These are phyloP conservation scores for Microtus ochrogaster DNA, from an alignment of 2,113 vertebrate species.

Conservation along the genomic window DNA sequence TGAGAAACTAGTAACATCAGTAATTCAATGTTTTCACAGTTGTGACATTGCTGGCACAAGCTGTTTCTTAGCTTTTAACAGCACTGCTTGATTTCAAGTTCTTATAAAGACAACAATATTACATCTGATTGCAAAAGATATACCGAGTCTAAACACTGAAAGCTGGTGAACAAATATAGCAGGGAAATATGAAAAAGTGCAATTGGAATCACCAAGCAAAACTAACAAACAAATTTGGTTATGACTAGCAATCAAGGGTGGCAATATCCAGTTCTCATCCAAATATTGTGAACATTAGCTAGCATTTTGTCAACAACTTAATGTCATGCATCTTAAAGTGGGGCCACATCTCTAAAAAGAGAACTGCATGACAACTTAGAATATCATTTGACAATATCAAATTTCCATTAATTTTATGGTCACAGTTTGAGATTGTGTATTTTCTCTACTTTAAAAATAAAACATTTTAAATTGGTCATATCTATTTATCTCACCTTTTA, in stretches of 20 bases:
- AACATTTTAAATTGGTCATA: neutral
- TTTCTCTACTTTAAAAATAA: conserved; percentile 3
- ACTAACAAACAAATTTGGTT: neutral
- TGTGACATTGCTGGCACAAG: conserved; percentile 30
- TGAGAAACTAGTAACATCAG: neutral
- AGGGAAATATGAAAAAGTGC: neutral
- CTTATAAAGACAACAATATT: conserved; percentile 2
- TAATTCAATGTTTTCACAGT: conserved; percentile 37
- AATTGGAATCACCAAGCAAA: conserved; percentile 49
- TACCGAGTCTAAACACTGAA: conserved; percentile 20
- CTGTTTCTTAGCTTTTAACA: conserved; percentile 46
- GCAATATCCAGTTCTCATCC: conserved; percentile 5
- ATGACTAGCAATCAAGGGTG: conserved; percentile 1
- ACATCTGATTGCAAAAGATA: conserved; percentile 39
- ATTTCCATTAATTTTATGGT: neutral
- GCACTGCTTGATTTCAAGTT: conserved; percentile 55
- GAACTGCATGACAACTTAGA: neutral
- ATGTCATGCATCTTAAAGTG: neutral
- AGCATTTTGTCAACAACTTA: conserved; percentile 28
- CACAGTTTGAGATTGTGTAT: neutral
- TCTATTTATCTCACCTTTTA: neutral
- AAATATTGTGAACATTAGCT: conserved; percentile 59
- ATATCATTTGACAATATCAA: neutral
- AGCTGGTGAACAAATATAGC: conserved; percentile 20
- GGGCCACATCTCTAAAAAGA: neutral